These are phyloP conservation scores for Beris chalybata DNA, from an alignment of 2,888 invertebrate genomes.

Conservation along the genomic window DNA sequence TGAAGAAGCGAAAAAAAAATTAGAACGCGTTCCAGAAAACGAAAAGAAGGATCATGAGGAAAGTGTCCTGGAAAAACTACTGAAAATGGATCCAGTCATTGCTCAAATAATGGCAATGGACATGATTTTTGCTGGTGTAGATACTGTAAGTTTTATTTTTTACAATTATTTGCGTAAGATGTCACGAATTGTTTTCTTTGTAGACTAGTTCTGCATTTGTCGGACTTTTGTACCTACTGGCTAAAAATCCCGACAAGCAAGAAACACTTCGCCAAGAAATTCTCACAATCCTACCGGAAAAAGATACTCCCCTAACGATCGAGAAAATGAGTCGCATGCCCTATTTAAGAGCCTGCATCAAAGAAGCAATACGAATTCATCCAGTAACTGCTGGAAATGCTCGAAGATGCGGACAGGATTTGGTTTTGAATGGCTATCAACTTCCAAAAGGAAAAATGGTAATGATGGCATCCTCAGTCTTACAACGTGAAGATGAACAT, in stretches of 20 bases:
- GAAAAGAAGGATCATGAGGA: constrained; percentile 51
- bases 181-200: no score
- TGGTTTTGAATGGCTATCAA: constrained; percentile 65
- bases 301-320: constrained; percentile 53
- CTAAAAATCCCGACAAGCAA: not conserved
- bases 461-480: not conserved
- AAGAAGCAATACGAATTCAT: constrained; percentile 68
- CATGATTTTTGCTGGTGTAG: constrained; percentile 70
- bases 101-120: constrained; percentile 71
- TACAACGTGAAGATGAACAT: constrained; percentile 45
- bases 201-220: not conserved
- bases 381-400: constrained; percentile 65
- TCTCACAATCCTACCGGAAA: constrained; percentile 47
- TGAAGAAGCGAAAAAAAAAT: constrained; percentile 49
- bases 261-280: not conserved
- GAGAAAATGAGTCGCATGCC: constrained; percentile 59
- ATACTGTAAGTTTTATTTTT: constrained; percentile 62
- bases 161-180: no score
- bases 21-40: constrained; percentile 41
- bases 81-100: constrained; percentile 63
- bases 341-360: constrained; percentile 73
- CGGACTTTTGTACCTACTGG: not conserved
- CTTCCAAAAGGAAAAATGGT: constrained; percentile 56
- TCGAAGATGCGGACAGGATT: constrained; percentile 61
- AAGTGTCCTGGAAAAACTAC: constrained; percentile 67